A percentile compares a stretch with the other conserved stretches of the same genome.
Evolutionary conservation across 2,113 vertebrate genomes (phyloP).

Genomic region (Solea solea): DNA sequence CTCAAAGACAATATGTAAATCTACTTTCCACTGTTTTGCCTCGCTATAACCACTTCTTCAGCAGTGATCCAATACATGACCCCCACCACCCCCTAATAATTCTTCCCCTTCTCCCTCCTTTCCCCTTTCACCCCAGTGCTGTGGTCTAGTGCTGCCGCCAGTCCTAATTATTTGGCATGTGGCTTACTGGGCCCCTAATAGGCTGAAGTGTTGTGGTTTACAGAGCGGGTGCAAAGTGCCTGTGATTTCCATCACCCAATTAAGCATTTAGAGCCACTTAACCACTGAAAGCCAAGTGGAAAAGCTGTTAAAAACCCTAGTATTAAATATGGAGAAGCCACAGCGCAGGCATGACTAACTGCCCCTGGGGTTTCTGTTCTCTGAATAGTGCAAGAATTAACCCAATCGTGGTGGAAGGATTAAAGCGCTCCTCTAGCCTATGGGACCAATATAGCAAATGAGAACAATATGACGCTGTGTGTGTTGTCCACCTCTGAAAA

Average conservation of each 20-base stretch:
- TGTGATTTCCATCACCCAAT: slow-evolving; percentile 82
- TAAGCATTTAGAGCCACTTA: slow-evolving; percentile 77
- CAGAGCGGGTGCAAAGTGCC: slow-evolving; percentile 76
- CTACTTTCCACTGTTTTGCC: slow-evolving; percentile 10
- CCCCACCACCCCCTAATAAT: slow-evolving; percentile 21
- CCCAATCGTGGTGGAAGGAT: slow-evolving; percentile 39
- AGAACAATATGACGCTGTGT: slow-evolving; percentile 57
- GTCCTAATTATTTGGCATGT: slow-evolving; percentile 78
- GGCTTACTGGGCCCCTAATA: slow-evolving; percentile 73
- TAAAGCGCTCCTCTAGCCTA: slow-evolving; percentile 41
- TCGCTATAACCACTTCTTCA: slow-evolving; percentile 43
- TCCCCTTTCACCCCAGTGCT: slow-evolving; percentile 49
- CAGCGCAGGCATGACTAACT: slow-evolving; percentile 50
- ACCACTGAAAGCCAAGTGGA: slow-evolving; percentile 73
- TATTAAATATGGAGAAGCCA: slow-evolving; percentile 56
- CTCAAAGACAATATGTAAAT: slow-evolving; percentile 1
- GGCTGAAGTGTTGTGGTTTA: slow-evolving; percentile 77
- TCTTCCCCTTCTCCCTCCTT: slow-evolving; percentile 23
- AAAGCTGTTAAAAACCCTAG: slow-evolving; percentile 61
- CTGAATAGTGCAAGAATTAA: slow-evolving; percentile 21
- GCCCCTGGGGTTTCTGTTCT: slow-evolving; percentile 26
- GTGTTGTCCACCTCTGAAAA: slow-evolving; percentile 30
- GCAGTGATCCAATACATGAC: slow-evolving; percentile 50
- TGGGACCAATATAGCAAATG: slow-evolving; percentile 63
- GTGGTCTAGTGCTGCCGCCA: slow-evolving; percentile 68